Percentiles rank a stretch among this genome's conserved stretches.
These are phyloP conservation scores for Pilophorus perplexus DNA, from an alignment of 2,888 invertebrate genomes.

Conservation along the genomic window DNA sequence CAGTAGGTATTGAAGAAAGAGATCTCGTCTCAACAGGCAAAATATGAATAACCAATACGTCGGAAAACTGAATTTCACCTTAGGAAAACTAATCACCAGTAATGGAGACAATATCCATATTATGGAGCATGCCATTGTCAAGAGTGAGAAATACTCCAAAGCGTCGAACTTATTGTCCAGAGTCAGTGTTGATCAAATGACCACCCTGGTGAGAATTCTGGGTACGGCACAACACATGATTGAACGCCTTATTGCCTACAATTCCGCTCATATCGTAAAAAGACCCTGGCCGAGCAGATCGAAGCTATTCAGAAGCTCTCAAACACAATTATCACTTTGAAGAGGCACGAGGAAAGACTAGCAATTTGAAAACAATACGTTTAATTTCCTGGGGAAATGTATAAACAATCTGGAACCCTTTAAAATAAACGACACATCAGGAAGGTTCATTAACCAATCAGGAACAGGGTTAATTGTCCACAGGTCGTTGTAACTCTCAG, in stretches of 20 bases:
- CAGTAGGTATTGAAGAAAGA: background rate
- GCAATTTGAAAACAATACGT: background rate
- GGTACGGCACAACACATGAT: constrained; percentile 14
- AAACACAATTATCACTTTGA: too few relatives aligned
- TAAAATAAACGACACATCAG: too few relatives aligned
- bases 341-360: background rate
- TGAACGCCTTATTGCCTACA: background rate
- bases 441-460: too few relatives aligned
- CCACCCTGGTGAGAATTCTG: background rate
- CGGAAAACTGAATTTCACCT: background rate
- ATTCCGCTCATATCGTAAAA: background rate
- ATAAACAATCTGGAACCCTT: too few relatives aligned
- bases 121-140: background rate
- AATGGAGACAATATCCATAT: too few relatives aligned
- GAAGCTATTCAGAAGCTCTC: constrained; percentile 5
- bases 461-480: too few relatives aligned
- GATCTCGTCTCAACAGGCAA: background rate
- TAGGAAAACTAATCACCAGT: background rate
- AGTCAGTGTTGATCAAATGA: background rate
- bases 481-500: too few relatives aligned
- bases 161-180: background rate
- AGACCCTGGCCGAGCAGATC: constrained; percentile 8
- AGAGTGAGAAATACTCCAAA: background rate
- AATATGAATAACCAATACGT: background rate
- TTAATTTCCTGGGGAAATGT: too few relatives aligned